phyloP scores from a whole-genome alignment of 2,797 vertebrate species.

The Holocentrus rufus region DNA sequence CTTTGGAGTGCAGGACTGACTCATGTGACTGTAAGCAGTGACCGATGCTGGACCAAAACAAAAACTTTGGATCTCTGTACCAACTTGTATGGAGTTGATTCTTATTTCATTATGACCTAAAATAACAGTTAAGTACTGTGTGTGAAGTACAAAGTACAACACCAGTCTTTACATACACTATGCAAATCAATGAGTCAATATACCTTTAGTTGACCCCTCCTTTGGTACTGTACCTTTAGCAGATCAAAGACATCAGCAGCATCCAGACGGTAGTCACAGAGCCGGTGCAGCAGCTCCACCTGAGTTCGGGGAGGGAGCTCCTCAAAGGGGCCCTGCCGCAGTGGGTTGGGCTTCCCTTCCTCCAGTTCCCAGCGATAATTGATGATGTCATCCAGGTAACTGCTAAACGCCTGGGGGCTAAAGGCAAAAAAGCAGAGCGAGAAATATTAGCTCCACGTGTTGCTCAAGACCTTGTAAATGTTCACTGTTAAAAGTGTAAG shows the following conservation, averaged over 20 bases:
- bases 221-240: conserved; percentile 87
- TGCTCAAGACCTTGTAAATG: neutral
- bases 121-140: neutral
- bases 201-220: neutral
- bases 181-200: neutral
- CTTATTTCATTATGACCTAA: neutral
- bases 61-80: conserved; percentile 5
- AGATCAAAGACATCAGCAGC: conserved; percentile 97
- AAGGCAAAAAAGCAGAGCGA: conserved; percentile 6
- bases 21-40: too few species aligned
- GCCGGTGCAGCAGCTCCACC: conserved; percentile 93
- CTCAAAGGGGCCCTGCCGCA: conserved; percentile 88
- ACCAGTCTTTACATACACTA: too few species aligned
- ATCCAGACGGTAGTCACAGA: conserved; percentile 97
- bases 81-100: neutral
- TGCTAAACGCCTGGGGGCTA: conserved; percentile 91
- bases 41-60: conserved; percentile 1
- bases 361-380: conserved; percentile 98
- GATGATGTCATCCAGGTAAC: conserved; percentile 98
- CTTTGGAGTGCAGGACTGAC: too few species aligned
- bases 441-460: neutral
- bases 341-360: conserved; percentile 96
- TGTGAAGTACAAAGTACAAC: neutral
- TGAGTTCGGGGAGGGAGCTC: conserved; percentile 89
- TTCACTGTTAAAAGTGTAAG: neutral